Conservation (phyloP, 2,113 vertebrate species). For the Fregetta grallaria region DNA sequence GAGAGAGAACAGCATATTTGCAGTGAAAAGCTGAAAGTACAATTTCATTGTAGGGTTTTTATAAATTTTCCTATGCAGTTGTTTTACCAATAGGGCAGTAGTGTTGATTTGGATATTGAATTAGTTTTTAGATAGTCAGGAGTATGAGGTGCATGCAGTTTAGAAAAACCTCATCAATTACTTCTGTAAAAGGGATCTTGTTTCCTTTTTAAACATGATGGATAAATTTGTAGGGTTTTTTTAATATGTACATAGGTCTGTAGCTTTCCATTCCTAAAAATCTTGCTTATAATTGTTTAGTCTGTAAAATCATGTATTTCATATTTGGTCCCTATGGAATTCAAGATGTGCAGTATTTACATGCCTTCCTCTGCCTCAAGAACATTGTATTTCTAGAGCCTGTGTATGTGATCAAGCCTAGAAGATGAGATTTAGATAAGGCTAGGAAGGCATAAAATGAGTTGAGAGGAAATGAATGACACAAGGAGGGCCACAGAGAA, state of each 20-base stretch:
- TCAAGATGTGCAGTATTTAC: background rate
- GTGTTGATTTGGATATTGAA: background rate
- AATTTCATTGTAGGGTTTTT: background rate
- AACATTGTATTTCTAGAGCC: background rate
- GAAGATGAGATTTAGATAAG: background rate
- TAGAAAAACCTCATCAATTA: background rate
- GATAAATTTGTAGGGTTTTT: background rate
- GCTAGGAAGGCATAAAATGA: background rate
- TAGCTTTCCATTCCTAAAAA: background rate
- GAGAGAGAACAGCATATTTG: background rate
- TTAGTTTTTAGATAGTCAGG: background rate
- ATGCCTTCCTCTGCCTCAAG: background rate
- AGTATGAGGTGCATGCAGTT: background rate
- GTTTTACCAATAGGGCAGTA: background rate
- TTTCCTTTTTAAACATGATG: background rate
- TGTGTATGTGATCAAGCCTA: background rate
- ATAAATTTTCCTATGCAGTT: background rate
- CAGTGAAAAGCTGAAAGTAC: background rate
- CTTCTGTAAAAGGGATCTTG: background rate
- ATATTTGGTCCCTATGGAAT: background rate
- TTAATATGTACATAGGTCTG: accelerated
- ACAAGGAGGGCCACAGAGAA: background rate
- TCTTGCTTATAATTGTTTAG: background rate
- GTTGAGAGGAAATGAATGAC: background rate
- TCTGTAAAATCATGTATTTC: background rate